Evolutionary conservation across 2,113 vertebrate species (phyloP).

Genomic region (Chionis minor): DNA sequence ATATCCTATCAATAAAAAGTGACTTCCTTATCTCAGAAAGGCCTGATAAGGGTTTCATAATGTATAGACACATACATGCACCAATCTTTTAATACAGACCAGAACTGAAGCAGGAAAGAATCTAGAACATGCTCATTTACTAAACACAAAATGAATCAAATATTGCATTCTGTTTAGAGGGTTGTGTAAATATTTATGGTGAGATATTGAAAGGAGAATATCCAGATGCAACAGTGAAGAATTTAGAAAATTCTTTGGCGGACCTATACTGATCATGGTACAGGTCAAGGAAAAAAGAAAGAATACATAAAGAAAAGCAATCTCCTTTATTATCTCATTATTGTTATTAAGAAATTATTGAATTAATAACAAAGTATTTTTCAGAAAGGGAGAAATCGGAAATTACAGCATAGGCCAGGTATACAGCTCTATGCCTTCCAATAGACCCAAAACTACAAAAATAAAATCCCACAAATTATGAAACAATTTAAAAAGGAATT

Average conservation of each 20-base stretch:
- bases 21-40: background rate
- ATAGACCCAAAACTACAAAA: background rate
- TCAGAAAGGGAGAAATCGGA: background rate
- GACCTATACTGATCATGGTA: background rate
- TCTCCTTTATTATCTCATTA: fast-evolving
- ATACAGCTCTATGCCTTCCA: background rate
- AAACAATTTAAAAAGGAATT: background rate
- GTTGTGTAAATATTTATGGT: background rate
- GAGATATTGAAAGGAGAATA: background rate
- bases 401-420: background rate
- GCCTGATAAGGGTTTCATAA: background rate
- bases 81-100: background rate
- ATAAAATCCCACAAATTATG: background rate
- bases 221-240: background rate
- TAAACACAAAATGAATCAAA: background rate
- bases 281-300: too few relatives aligned
- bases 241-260: background rate
- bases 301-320: background rate
- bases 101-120: background rate
- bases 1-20: background rate
- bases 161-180: background rate
- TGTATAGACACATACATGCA: background rate
- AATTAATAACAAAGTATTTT: background rate
- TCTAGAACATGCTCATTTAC: background rate
- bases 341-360: background rate